Conservation (phyloP, 92 coral and sea anemone genomes). For the Anthopleura xanthogrammica region DNA sequence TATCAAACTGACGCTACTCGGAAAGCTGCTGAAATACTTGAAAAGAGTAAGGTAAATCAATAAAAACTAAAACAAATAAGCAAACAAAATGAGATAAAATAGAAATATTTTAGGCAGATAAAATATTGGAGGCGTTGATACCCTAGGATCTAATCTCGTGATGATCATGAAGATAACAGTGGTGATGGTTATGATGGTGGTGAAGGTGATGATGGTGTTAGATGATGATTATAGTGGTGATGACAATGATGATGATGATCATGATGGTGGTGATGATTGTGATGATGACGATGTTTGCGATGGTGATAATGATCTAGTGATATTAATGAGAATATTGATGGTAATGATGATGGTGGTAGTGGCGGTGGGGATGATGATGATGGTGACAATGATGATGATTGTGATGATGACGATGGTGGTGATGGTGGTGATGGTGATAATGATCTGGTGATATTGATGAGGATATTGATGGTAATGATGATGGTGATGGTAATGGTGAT, state of each 20-base stretch:
- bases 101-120: too few relatives aligned
- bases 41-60: conserved; percentile 82
- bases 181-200: background rate
- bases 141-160: too few relatives aligned
- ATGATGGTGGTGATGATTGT: background rate
- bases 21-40: conserved; percentile 93
- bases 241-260: background rate
- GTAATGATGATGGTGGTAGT: background rate
- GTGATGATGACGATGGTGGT: too few relatives aligned
- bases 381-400: too few relatives aligned
- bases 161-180: too few relatives aligned
- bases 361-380: too few relatives aligned
- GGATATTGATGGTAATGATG: background rate
- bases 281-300: background rate
- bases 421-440: too few relatives aligned
- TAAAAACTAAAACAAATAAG: too few relatives aligned
- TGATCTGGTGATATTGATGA: too few relatives aligned
- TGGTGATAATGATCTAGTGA: background rate
- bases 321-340: background rate
- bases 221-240: background rate
- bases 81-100: too few relatives aligned
- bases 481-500: too few relatives aligned
- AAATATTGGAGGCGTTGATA: too few relatives aligned
- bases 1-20: conserved; percentile 94
- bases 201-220: background rate